Evolutionary conservation across 2,888 invertebrate genomes (phyloP).

Genomic region (Eudemis profundana): DNA sequence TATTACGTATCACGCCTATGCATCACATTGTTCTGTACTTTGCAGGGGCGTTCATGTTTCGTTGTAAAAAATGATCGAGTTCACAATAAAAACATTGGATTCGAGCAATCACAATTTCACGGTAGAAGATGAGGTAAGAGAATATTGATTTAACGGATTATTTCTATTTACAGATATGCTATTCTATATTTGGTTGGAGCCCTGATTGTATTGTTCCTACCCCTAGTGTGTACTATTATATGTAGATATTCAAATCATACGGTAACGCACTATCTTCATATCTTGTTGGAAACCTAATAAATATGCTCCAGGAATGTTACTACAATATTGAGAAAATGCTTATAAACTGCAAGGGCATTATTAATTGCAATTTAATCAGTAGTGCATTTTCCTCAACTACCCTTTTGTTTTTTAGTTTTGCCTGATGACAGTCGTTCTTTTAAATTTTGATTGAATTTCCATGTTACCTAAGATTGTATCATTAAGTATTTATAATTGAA

Average conservation of each 20-base stretch:
- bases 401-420: not conserved
- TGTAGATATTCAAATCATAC: constrained; percentile 7
- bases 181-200: constrained; percentile 36
- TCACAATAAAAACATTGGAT: constrained; percentile 96
- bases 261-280: constrained; percentile 8
- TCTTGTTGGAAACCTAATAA: not conserved
- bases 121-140: constrained; percentile 93
- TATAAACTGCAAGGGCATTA: not conserved
- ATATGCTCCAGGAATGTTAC: not conserved
- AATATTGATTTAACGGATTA: constrained; percentile 33
- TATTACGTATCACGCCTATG: constrained; percentile 38
- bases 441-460: too few relatives aligned
- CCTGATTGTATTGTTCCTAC: constrained; percentile 28
- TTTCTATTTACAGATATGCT: constrained; percentile 31
- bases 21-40: constrained; percentile 44
- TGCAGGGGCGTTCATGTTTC: constrained; percentile 54
- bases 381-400: not conserved
- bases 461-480: too few relatives aligned
- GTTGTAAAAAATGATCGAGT: constrained; percentile 88
- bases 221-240: constrained; percentile 23
- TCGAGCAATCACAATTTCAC: constrained; percentile 93
- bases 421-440: not conserved
- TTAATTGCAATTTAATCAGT: not conserved
- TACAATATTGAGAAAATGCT: not conserved
- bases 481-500: too few relatives aligned